Percentiles rank a stretch among this genome's conserved stretches.
These are phyloP conservation scores for Drosophila emarginata DNA, from an alignment of 2,888 invertebrate species.

Conservation along the genomic window DNA sequence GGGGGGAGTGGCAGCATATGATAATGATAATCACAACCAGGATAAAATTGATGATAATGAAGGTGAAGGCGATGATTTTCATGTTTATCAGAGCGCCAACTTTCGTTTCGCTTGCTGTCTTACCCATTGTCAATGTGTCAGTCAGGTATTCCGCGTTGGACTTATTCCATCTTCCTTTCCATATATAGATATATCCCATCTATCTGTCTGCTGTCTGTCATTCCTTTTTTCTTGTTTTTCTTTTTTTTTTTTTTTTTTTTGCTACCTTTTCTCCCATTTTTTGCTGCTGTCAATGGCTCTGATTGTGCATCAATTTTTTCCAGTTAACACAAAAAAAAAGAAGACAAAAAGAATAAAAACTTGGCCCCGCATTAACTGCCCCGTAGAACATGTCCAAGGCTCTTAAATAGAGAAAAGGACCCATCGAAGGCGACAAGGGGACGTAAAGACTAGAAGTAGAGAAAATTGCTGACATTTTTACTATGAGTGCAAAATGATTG, in stretches of 20 bases:
- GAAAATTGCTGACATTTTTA: conserved; percentile 15
- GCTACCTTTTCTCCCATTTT: conserved; percentile 9
- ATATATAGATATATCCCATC: background rate
- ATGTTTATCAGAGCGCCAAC: conserved; percentile 53
- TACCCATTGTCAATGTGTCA: conserved; percentile 42
- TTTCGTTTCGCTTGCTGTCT: background rate
- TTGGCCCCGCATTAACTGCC: conserved; percentile 8
- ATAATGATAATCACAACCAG: background rate
- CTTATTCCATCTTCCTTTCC: background rate
- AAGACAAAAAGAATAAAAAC: background rate
- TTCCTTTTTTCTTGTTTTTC: background rate
- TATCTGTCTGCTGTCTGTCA: conserved; percentile 8
- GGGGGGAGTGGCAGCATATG: conserved; percentile 10
- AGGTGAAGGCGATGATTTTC: conserved; percentile 48
- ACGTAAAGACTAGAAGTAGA: background rate
- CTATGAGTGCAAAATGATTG: conserved; percentile 16
- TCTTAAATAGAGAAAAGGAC: background rate
- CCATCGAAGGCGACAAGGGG: background rate
- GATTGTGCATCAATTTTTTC: conserved; percentile 24
- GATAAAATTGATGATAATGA: conserved; percentile 19
- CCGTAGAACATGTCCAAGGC: background rate
- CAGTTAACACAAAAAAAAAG: background rate
- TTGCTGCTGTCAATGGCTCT: conserved; percentile 15
- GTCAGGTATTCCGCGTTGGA: conserved; percentile 49
- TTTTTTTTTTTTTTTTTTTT: conserved; percentile 13